phyloP scores from a whole-genome alignment of 2,797 vertebrate genomes.

The Spinus pinus region DNA sequence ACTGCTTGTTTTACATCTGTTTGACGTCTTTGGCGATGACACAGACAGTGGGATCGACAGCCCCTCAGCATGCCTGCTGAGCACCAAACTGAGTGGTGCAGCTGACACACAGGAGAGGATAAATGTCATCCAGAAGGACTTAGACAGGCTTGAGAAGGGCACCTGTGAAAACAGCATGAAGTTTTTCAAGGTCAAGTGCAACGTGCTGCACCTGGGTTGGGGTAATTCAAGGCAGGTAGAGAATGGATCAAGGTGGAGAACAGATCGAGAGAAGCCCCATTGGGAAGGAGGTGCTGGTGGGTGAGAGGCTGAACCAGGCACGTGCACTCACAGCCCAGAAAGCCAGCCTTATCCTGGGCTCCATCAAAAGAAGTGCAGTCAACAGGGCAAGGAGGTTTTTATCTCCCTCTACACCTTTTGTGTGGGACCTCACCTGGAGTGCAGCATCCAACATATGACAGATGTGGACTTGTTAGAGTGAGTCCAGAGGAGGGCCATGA shows the following conservation, averaged over 20 bases:
- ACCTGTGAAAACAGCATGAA: neutral
- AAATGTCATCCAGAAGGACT: neutral
- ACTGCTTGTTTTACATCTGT: neutral
- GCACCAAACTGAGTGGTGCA: neutral
- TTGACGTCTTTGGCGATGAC: neutral
- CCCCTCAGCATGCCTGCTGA: rapidly evolving
- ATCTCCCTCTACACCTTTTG: neutral
- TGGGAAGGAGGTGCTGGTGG: rapidly evolving
- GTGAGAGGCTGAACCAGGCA: neutral
- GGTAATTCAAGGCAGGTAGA: neutral
- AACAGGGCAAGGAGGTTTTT: neutral
- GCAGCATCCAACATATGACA: rapidly evolving
- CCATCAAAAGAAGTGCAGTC: neutral
- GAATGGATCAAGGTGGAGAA: neutral
- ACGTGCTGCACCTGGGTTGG: neutral
- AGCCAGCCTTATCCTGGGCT: neutral
- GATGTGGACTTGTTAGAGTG: neutral
- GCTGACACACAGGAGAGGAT: neutral
- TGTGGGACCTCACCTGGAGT: neutral
- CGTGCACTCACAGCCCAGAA: neutral
- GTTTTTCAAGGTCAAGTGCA: neutral
- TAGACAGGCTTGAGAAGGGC: rapidly evolving
- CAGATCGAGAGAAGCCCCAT: neutral
- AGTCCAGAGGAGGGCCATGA: neutral
- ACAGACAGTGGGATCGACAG: neutral